phyloP scores from a whole-genome alignment of 2,113 vertebrate genomes.

The Cricetomys ansorgei region DNA sequence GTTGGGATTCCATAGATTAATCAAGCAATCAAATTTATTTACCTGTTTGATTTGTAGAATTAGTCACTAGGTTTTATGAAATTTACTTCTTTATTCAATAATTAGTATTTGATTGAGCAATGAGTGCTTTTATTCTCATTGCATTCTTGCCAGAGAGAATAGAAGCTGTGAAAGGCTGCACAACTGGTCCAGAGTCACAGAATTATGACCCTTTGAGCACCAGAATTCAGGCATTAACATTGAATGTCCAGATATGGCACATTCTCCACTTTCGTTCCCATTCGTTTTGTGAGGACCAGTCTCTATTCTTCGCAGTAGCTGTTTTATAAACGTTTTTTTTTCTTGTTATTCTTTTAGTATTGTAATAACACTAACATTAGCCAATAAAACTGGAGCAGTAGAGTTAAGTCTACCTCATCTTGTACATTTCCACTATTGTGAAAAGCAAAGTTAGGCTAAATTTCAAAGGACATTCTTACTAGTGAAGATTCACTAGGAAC shows the following conservation, averaged over 20 bases:
- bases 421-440: neutral
- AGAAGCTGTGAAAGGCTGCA: neutral
- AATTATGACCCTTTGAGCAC: neutral
- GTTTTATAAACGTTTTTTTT: neutral
- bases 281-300: neutral
- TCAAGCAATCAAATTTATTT: conserved; percentile 42
- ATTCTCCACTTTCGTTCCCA: neutral
- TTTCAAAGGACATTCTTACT: neutral
- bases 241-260: neutral
- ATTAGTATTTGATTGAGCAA: neutral
- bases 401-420: neutral
- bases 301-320: neutral
- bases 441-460: neutral
- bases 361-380: neutral
- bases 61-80: neutral
- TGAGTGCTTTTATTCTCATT: neutral
- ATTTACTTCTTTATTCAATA: conserved; percentile 2
- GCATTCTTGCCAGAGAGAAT: neutral
- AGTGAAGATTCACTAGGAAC: neutral
- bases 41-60: conserved; percentile 2
- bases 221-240: neutral
- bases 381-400: neutral
- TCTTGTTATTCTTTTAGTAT: neutral
- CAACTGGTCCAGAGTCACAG: neutral
- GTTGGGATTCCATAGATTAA: neutral